Evolutionary conservation across 2,888 invertebrate species (phyloP).

Genomic region (Parapristionchus giblindavisi): DNA sequence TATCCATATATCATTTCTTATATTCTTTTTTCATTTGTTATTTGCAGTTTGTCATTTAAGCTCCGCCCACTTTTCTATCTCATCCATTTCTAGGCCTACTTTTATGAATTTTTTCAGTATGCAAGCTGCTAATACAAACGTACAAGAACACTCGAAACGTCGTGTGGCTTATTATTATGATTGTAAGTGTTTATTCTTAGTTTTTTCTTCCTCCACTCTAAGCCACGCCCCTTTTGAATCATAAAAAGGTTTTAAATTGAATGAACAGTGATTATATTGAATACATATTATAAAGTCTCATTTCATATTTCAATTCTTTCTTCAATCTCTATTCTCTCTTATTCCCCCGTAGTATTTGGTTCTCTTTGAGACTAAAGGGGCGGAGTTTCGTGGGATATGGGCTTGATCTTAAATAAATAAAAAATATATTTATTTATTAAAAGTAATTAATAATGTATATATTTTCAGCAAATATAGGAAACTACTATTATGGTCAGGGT

Average conservation of each 20-base stretch:
- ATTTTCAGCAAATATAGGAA: constrained; percentile 84
- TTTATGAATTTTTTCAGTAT: not conserved
- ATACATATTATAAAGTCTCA: too few species aligned
- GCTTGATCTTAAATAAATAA: not conserved
- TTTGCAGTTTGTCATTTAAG: not conserved
- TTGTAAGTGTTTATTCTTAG: constrained; percentile 81
- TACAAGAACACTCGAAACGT: constrained; percentile 63
- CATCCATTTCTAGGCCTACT: not conserved
- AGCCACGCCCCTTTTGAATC: too few species aligned
- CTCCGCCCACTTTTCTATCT: constrained; percentile 19
- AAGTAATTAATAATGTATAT: not conserved
- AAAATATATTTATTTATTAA: not conserved
- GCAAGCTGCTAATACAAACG: constrained; percentile 10
- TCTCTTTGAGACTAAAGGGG: too few species aligned
- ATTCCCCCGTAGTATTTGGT: too few species aligned
- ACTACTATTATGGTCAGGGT: constrained; percentile 99
- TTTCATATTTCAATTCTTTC: too few species aligned
- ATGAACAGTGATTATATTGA: too few species aligned
- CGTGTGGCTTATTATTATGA: constrained; percentile 69
- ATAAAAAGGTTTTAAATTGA: too few species aligned
- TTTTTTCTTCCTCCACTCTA: not conserved
- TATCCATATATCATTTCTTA: not conserved
- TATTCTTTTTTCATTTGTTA: not conserved
- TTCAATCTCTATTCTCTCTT: too few species aligned
- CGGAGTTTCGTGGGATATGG: too few species aligned